Percentiles rank a stretch among this genome's conserved stretches.
These are phyloP conservation scores for Pogonus chalceus DNA, from an alignment of 1,140 invertebrate species.

Conservation along the genomic window DNA sequence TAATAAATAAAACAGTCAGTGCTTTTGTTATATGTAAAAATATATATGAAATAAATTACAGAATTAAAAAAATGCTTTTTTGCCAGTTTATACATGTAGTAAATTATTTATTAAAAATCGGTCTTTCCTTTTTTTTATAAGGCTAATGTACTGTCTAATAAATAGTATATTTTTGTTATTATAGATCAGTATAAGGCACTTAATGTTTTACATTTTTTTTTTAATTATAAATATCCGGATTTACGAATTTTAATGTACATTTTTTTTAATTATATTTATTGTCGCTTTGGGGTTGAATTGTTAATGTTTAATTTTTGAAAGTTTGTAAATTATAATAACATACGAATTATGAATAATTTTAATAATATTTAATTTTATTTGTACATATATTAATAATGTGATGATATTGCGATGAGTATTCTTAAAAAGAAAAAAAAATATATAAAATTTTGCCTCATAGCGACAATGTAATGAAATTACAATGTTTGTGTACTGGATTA, in stretches of 20 bases:
- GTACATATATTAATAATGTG: background rate
- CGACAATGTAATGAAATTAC: background rate
- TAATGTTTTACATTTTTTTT: background rate
- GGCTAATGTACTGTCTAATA: conserved; percentile 1
- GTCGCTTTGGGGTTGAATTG: conserved; percentile 2
- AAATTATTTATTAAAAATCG: background rate
- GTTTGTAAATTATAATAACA: background rate
- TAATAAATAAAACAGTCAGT: no score
- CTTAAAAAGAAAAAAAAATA: background rate
- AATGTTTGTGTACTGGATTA: background rate
- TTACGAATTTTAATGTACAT: background rate
- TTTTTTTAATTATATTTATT: conserved; percentile 1
- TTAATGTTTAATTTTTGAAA: background rate
- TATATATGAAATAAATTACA: no score
- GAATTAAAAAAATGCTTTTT: no score
- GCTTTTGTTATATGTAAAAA: no score
- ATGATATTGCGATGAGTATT: background rate
- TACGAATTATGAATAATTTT: background rate
- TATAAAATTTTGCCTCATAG: background rate
- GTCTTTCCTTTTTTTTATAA: conserved; percentile 1
- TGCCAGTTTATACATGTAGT: no score
- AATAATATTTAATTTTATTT: conserved; percentile 2
- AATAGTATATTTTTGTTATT: conserved; percentile 7
- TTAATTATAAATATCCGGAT: background rate
- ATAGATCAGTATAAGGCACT: conserved; percentile 5